A percentile compares a stretch with the other conserved stretches of the same genome.
Conservation (phyloP, 2,797 vertebrate species). For the Tragopan temminckii region DNA sequence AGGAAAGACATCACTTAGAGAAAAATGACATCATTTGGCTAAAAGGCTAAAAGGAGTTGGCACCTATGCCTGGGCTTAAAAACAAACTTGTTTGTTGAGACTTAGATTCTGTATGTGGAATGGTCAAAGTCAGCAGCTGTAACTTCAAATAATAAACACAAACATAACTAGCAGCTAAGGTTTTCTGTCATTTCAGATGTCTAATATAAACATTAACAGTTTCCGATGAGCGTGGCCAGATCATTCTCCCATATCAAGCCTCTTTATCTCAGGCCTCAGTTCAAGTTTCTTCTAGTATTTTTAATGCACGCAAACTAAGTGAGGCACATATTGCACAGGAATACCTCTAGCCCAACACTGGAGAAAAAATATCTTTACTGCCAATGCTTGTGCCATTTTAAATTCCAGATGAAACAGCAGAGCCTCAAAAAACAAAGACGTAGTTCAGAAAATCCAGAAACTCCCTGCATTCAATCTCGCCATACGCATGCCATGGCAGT, state of each 20-base stretch:
- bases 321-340: background rate
- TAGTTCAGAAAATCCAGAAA: background rate
- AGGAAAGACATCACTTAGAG: background rate
- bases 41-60: background rate
- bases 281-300: background rate
- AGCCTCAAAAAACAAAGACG: background rate
- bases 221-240: background rate
- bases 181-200: background rate
- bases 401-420: background rate
- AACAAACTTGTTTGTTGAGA: background rate
- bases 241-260: background rate
- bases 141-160: background rate
- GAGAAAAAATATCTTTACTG: background rate
- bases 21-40: background rate
- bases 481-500: background rate
- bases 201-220: background rate
- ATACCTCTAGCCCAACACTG: background rate
- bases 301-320: background rate
- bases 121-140: background rate
- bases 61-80: background rate
- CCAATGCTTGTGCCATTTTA: background rate
- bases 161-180: background rate
- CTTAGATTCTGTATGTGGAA: background rate
- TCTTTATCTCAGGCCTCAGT: background rate
- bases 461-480: background rate